Evolutionary conservation across 2,797 vertebrate genomes (phyloP), one percentile per base, ranked within the genome.

Genomic region (Phylloscopus collybita): DNA sequence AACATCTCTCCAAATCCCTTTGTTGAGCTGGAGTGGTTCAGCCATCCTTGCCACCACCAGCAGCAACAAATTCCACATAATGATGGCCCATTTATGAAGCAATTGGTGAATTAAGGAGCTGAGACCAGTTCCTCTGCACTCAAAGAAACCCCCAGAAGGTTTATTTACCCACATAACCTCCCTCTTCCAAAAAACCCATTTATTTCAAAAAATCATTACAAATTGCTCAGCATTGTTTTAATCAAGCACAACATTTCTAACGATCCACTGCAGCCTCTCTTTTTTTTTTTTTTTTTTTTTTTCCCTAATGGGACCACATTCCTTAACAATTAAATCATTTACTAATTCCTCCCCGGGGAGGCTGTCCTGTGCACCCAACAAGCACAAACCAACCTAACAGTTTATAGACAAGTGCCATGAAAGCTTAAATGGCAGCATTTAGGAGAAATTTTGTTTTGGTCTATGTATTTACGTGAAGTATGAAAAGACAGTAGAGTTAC

Each of bases 261-360:
- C 4, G 12, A 95, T 49, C 44, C 69, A 27, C 54, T 80, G 53
- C 2, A 1, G 51, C 21, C 47, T 18, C 11, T 69, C 85, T 74
- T 76, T 51, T 92, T 75, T 93, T 30, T 44, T 53, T 71, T 95
- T 56, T 53, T 61, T 72, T 95, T 71, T 92, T 94, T 95, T 69
- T 40, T 54, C 32, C 65, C 87, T 96, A 97, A 93, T 90, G 91
- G 89, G 79, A 54, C 50, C 72, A 57, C 96, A 96, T 97, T 97
- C 93, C 92, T 95, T n/a, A 82, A 93, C 78, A 91, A 96, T 88
- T 93, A 94, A 95, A 95, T 96, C 61, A 96, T 85, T 89, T 82
- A 88, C 80, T 91, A 89, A 84, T 76, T 95, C 83, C 74, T 95
- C 88, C 81, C 34, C 0, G 3, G 69, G 57, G 64, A 88, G 38